Evolutionary conservation across 2,113 vertebrate genomes (phyloP), one percentile per base, ranked within the genome.

Genomic region (Pipra filicauda): DNA sequence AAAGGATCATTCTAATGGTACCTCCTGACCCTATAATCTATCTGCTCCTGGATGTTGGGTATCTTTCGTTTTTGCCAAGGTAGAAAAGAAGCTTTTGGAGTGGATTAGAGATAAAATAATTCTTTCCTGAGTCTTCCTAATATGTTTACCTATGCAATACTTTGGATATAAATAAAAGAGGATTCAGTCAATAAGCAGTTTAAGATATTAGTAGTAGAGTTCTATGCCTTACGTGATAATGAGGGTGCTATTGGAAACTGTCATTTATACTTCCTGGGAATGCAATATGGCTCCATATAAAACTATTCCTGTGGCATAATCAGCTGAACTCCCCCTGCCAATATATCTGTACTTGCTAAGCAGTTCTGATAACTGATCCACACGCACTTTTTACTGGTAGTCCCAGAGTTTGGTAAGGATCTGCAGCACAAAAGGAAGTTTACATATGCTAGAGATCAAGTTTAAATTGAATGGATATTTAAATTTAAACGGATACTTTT

Each of bases 361-460:
- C 3, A 11, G 11, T 37, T 76, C 37, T 88, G 27, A 35, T n/a
- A 39, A 30, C 2, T 62, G 59, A 80, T 49, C 12, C 37, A 48
- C 9, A 43, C 28, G 43, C 13, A 15, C 10, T 21, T 67, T 74
- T 44, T 43, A 16, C 30, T 33, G 30, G 27, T 33, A 41, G 28
- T 66, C 18, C 15, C 22, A 39, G 33, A 27, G 19, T 67, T 88
- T 43, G 51, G 0, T 12, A 41, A 55, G 35, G 37, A 55, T 76
- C 54, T 86, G 35, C 20, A 73, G 76, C 49, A 33, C 33, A 52
- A 35, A 59, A 52, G 30, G 33, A 65, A 39, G 11, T 15, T 51
- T 30, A 41, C 1, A 0, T 57, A 31, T 33, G 20, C 41, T 51
- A 22, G 21, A 77, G n/a, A 51, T 10, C 5, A 0, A 75, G 58